Evolutionary conservation across 2,113 vertebrate species (phyloP).

Genomic region (Gallinago undulata): DNA sequence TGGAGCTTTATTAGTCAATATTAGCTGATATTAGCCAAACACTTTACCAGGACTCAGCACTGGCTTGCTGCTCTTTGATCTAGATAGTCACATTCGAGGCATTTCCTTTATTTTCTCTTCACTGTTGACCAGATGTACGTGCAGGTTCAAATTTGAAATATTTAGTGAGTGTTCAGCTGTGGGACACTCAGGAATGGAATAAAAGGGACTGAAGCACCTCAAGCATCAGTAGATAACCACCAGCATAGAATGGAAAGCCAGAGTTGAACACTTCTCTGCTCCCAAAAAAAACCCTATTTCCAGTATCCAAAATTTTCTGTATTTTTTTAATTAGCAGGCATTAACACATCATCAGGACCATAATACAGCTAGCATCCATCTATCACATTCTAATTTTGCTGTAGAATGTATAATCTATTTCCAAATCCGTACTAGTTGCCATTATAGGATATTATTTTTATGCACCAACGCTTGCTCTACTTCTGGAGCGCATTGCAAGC

Average conservation of each 20-base stretch:
- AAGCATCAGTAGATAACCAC: background rate
- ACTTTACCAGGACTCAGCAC: background rate
- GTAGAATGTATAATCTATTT: background rate
- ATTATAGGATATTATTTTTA: background rate
- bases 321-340: background rate
- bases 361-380: background rate
- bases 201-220: background rate
- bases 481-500: background rate
- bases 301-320: background rate
- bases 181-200: background rate
- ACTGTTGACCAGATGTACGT: fast-evolving
- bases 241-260: background rate
- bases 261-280: background rate
- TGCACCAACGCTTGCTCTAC: background rate
- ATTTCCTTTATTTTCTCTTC: background rate
- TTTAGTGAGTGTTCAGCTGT: background rate
- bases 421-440: background rate
- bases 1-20: background rate
- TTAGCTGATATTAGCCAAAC: background rate
- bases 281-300: background rate
- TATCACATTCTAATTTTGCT: background rate
- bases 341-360: background rate
- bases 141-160: background rate
- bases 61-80: background rate
- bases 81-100: background rate